Percentiles rank a stretch among this genome's conserved stretches.
These are phyloP conservation scores for Scolopax mira DNA, from an alignment of 2,113 vertebrate genomes.

Conservation along the genomic window DNA sequence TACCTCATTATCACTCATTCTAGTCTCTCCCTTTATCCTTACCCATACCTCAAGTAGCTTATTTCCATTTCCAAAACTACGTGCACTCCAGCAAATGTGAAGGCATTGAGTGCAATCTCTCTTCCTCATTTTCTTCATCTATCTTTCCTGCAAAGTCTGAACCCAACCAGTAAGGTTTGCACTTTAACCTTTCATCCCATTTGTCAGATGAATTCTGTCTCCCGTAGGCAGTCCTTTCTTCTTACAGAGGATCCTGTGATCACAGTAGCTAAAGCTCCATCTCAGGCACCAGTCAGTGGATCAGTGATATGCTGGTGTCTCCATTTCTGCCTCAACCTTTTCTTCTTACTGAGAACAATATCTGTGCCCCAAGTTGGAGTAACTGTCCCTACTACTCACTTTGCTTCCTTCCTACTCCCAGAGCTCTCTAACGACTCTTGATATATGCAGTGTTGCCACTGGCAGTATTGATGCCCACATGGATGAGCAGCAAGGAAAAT, in stretches of 20 bases:
- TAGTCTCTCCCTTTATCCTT: neutral
- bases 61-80: neutral
- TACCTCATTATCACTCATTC: neutral
- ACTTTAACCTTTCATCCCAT: neutral
- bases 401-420: neutral
- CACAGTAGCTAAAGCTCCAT: neutral
- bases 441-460: neutral
- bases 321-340: neutral
- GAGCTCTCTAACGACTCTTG: neutral
- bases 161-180: neutral
- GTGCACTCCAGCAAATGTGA: neutral
- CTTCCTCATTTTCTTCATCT: neutral
- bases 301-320: neutral
- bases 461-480: neutral
- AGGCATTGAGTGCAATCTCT: rapidly evolving
- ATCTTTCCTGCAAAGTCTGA: neutral
- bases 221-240: neutral
- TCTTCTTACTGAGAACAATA: neutral
- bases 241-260: neutral
- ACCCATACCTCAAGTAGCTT: neutral
- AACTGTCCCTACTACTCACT: neutral
- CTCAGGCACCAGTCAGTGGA: rapidly evolving
- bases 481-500: neutral
- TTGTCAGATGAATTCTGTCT: neutral
- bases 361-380: neutral